These are phyloP conservation scores for Drosophila persimilis DNA, from an alignment of 1,140 invertebrate species.

Conservation along the genomic window DNA sequence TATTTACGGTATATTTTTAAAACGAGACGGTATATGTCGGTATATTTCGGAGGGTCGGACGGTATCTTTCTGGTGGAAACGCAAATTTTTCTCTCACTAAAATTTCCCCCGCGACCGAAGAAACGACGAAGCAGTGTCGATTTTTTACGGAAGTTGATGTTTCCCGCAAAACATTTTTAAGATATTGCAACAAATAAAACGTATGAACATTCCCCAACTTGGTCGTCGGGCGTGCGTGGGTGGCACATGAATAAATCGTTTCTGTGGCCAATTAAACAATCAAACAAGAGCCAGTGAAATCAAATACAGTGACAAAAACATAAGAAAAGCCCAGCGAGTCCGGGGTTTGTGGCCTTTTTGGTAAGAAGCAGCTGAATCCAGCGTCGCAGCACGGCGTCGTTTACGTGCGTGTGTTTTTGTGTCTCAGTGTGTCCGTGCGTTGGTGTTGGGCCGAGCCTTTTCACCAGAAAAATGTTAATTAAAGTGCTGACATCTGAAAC, in stretches of 20 bases:
- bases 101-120: no score
- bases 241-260: slow-evolving; percentile 18
- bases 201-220: no score
- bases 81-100: no score
- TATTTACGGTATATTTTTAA: no score
- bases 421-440: slow-evolving; percentile 16
- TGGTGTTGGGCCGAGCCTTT: slow-evolving; percentile 41
- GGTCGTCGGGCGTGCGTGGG: slow-evolving; percentile 25
- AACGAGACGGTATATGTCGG: no score
- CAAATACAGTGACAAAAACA: not conserved
- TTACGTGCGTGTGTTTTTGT: slow-evolving; percentile 24
- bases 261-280: slow-evolving; percentile 27
- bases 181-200: no score
- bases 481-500: slow-evolving; percentile 51
- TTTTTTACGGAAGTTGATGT: no score
- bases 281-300: not conserved
- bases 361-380: slow-evolving; percentile 16
- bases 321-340: not conserved
- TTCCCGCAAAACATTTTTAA: no score
- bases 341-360: slow-evolving; percentile 14
- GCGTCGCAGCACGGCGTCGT: slow-evolving; percentile 26
- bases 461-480: slow-evolving; percentile 72
- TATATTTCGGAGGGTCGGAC: no score
- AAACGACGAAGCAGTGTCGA: no score
- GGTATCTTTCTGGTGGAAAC: no score